Percentiles rank a stretch among this genome's conserved stretches.
Evolutionary conservation across 2,888 invertebrate species (phyloP).

Genomic region (Bedellia somnulentella): DNA sequence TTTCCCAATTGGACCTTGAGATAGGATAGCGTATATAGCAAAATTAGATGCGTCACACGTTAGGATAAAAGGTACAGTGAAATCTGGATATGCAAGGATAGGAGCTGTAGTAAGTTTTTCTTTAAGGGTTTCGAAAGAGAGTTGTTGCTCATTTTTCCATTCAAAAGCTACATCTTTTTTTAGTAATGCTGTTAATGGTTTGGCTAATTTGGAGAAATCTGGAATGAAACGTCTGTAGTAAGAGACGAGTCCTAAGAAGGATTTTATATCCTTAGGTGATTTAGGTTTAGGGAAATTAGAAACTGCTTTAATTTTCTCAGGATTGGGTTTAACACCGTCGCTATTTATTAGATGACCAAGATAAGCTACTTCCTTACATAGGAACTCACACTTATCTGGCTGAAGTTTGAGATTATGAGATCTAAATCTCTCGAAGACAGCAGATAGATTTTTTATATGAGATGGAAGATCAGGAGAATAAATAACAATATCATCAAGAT

Average conservation of each 20-base stretch:
- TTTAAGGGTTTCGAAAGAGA: conserved; percentile 6
- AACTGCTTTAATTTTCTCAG: no score
- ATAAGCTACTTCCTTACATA: no score
- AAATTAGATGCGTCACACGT: conserved; percentile 10
- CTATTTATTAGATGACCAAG: no score
- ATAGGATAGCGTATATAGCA: conserved; percentile 10
- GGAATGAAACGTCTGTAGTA: not conserved
- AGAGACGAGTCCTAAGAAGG: not conserved
- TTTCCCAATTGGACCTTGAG: conserved; percentile 6
- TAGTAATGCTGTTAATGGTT: not conserved
- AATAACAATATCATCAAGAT: no score
- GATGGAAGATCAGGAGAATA: no score
- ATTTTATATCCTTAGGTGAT: no score
- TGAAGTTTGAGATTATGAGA: conserved; percentile 14
- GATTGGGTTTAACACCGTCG: conserved; percentile 9
- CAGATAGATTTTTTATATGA: no score
- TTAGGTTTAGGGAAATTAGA: no score
- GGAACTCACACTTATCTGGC: no score
- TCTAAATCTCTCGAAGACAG: conserved; percentile 14
- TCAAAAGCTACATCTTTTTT: conserved; percentile 3
- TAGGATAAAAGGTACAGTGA: conserved; percentile 10
- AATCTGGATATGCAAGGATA: conserved; percentile 12
- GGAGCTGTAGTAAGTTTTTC: conserved; percentile 6
- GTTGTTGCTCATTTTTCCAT: conserved; percentile 2
- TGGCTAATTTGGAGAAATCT: conserved; percentile 11